Evolutionary conservation across 2,113 vertebrate genomes (phyloP), one percentile per base, ranked within the genome.

Genomic region (Perca fluviatilis): DNA sequence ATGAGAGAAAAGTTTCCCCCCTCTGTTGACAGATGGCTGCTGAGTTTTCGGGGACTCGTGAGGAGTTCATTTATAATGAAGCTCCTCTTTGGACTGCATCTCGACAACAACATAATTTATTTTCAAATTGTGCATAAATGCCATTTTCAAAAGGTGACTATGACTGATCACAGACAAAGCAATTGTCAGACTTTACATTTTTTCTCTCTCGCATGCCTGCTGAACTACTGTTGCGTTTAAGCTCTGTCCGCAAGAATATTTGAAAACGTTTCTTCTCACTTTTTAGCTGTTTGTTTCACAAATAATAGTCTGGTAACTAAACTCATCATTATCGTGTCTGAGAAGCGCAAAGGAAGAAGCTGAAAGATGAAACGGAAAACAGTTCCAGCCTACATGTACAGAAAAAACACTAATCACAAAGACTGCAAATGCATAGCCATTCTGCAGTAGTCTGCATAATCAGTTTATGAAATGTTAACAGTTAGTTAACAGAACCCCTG

Each of bases 1-100:
- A 92, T 83, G 88, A 84, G 86, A 88, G 80, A 75, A 90, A 86
- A 91, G 74, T 89, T 33, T 73, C 47, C 61, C 75, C 80, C 36
- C 83, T 92, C 81, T 58, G 79, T 79, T 89, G 91, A 91, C 93
- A 94, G 93, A 94, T 94, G 93, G 92, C 89, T 58, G 71, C 65
- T 75, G 82, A 93, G 82, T 84, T 91, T 90, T 86, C 58, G 27
- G 70, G 77, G 62, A 78, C 84, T 89, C 75, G 53, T 47, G 83
- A 92, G 87, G 80, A 89, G 88, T 86, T 91, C 67, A 86, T 92
- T 92, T 89, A 84, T 92, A 89, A 92, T 88, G 73, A 84, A 82
- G 77, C 74, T 79, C 77, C 62, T 88, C 74, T 90, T 90, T 86
- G 79, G 86, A 84, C 86, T 85, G 73, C 80, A 61, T 73, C 75